Percentiles rank a stretch among this genome's conserved stretches.
These are phyloP conservation scores for Arctopsyche grandis DNA, from an alignment of 1,140 invertebrate species.

Conservation along the genomic window DNA sequence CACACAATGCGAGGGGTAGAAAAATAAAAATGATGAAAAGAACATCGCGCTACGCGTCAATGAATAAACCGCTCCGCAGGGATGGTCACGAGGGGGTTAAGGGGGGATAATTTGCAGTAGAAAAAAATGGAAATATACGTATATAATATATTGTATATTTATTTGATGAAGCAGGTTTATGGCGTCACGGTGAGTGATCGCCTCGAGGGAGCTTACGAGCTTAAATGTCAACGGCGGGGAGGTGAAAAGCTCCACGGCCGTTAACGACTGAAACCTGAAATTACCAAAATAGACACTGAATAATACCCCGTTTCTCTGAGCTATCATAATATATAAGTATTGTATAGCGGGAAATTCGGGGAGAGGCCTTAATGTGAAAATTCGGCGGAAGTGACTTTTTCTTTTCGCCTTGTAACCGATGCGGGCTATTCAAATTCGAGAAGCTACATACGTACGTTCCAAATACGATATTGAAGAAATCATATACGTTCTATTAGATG, in stretches of 20 bases:
- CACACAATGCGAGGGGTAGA: not conserved
- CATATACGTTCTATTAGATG: not conserved
- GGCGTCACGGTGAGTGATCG: conserved; percentile 45
- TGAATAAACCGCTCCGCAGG: conserved; percentile 39
- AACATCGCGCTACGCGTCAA: conserved; percentile 24
- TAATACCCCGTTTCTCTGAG: no score
- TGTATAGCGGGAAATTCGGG: no score
- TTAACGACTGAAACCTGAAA: conserved; percentile 13
- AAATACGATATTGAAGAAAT: not conserved
- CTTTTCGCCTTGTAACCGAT: no score
- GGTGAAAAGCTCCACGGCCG: not conserved
- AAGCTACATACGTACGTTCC: not conserved
- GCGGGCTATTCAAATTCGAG: not conserved
- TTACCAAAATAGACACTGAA: conserved; percentile 11
- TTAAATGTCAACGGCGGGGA: conserved; percentile 52
- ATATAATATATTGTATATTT: conserved; percentile 23
- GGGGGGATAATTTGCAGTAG: not conserved
- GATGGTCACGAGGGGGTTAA: not conserved
- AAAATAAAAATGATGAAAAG: conserved; percentile 17
- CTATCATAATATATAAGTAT: no score
- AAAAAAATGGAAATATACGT: not conserved
- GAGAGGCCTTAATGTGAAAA: no score
- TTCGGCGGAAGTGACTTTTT: no score
- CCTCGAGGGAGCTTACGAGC: conserved; percentile 35
- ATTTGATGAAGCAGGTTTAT: conserved; percentile 44